Evolutionary conservation across 2,888 invertebrate genomes (phyloP).

Genomic region (Archips crataeganus): DNA sequence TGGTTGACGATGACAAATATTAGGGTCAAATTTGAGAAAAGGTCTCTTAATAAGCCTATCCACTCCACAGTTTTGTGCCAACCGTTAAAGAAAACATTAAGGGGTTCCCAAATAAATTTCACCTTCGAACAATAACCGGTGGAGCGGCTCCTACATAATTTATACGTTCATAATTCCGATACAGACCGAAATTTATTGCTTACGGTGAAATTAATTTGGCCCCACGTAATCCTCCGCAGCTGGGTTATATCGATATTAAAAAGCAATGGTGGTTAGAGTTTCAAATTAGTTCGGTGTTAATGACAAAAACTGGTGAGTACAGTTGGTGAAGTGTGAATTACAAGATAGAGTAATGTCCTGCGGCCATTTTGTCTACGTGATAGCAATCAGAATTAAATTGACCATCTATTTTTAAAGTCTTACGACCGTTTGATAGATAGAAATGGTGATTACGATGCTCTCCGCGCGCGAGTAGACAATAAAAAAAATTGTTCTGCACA

Average conservation of each 20-base stretch:
- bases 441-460: too few relatives aligned
- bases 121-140: conserved; percentile 15
- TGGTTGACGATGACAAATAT: too few relatives aligned
- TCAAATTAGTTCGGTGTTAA: background rate
- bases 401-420: too few relatives aligned
- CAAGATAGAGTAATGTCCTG: too few relatives aligned
- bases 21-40: too few relatives aligned
- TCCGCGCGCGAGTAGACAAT: too few relatives aligned
- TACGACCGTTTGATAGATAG: too few relatives aligned
- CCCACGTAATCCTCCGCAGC: conserved; percentile 7
- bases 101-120: conserved; percentile 19
- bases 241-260: conserved; percentile 7
- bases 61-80: background rate
- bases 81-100: conserved; percentile 6
- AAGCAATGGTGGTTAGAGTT: background rate
- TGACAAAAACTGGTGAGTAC: background rate
- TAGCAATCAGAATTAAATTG: too few relatives aligned
- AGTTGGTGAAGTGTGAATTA: background rate
- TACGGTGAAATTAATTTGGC: conserved; percentile 18
- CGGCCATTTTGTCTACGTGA: too few relatives aligned
- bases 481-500: too few relatives aligned
- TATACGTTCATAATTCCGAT: conserved; percentile 25
- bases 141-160: conserved; percentile 19
- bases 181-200: conserved; percentile 16
- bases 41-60: background rate